Conservation (phyloP, 2,888 invertebrate species). For the Dasysyrphus albostriatus region DNA sequence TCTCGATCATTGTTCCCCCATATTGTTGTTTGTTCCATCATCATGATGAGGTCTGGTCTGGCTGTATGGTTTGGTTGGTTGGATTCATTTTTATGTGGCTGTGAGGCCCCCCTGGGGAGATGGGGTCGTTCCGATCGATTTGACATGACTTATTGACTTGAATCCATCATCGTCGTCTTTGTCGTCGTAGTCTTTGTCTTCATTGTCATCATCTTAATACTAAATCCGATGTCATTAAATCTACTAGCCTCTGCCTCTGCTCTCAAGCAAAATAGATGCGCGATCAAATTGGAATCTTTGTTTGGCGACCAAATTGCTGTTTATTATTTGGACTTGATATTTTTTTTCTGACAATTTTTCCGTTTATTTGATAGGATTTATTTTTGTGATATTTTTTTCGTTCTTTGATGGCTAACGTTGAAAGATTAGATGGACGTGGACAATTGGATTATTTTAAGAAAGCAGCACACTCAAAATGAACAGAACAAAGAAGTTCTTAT, state of each 20-base stretch:
- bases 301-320: constrained; percentile 56
- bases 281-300: constrained; percentile 69
- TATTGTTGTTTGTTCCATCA: neutral
- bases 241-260: neutral
- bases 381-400: constrained; percentile 47
- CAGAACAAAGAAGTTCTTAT: constrained; percentile 14
- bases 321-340: constrained; percentile 51
- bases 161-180: constrained; percentile 65
- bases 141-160: constrained; percentile 75
- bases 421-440: constrained; percentile 41
- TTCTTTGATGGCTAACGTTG: constrained; percentile 33
- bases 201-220: constrained; percentile 3
- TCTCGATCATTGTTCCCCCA: constrained; percentile 17
- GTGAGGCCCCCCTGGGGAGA: constrained; percentile 36
- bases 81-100: constrained; percentile 41
- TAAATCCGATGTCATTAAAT: constrained; percentile 23
- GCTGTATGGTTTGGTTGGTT: neutral
- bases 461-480: neutral
- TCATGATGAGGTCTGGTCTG: constrained; percentile 12
- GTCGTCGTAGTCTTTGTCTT: constrained; percentile 33
- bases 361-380: constrained; percentile 49
- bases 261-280: constrained; percentile 10
- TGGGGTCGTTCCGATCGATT: constrained; percentile 66
- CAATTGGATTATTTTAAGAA: constrained; percentile 57
- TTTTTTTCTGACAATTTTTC: constrained; percentile 41